Conservation (phyloP, 2,888 invertebrate genomes). For the Incurvaria masculella region DNA sequence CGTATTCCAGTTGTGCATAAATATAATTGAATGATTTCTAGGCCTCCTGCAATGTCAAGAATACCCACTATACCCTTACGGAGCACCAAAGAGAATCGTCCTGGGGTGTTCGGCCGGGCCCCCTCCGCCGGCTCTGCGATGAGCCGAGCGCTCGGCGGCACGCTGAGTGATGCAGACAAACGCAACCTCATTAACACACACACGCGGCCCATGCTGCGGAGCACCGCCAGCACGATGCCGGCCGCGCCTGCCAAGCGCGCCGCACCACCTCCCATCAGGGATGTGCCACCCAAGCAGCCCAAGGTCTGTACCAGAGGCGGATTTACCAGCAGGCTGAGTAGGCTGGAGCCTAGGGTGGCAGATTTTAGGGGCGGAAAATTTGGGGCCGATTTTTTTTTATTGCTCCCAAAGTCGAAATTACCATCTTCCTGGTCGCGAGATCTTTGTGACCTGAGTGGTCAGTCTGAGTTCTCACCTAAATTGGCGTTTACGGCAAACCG, state of each 20-base stretch:
- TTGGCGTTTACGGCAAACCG: too few relatives aligned
- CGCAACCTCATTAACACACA: conserved; percentile 40
- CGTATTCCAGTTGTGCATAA: too few relatives aligned
- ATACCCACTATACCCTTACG: conserved; percentile 39
- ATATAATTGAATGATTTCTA: too few relatives aligned
- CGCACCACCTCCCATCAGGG: conserved; percentile 33
- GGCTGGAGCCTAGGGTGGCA: too few relatives aligned
- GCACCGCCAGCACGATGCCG: background rate
- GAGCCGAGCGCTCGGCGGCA: conserved; percentile 29
- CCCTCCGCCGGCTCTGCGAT: conserved; percentile 26
- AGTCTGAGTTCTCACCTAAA: too few relatives aligned
- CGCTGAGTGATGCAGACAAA: conserved; percentile 41
- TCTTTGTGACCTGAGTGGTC: too few relatives aligned
- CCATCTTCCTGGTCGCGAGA: too few relatives aligned
- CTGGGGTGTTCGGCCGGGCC: conserved; percentile 28
- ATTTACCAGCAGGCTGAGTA: too few relatives aligned
- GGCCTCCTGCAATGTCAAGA: conserved; percentile 30
- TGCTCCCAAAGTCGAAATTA: too few relatives aligned
- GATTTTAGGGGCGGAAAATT: too few relatives aligned
- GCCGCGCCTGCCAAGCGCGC: conserved; percentile 20
- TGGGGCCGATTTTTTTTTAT: too few relatives aligned
- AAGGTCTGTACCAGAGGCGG: too few relatives aligned
- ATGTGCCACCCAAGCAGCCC: conserved; percentile 36
- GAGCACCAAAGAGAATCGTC: conserved; percentile 38
- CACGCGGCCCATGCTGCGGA: conserved; percentile 27